A percentile compares a stretch with the other conserved stretches of the same genome.
Evolutionary conservation across 1,140 invertebrate species (phyloP).

Genomic region (Mycetomoellerius zeteki): DNA sequence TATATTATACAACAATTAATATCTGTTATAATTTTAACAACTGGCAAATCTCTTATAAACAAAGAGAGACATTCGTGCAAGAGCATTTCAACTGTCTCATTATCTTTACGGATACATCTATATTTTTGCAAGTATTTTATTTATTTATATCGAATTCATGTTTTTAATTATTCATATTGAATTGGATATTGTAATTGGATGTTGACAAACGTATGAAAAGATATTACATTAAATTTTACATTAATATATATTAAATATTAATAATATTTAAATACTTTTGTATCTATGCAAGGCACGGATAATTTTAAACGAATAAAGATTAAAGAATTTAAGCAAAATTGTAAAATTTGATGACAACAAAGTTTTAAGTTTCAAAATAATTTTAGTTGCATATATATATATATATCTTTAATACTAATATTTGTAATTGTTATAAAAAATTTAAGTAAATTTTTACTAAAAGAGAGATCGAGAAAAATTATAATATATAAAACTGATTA

Average conservation of each 20-base stretch:
- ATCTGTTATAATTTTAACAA: conserved; percentile 19
- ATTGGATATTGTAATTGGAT: background rate
- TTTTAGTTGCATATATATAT: background rate
- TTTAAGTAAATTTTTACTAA: conserved; percentile 1
- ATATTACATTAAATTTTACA: background rate
- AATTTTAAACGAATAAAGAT: background rate
- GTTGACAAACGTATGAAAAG: background rate
- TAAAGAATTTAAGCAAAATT: background rate
- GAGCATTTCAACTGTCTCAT: background rate
- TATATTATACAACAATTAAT: background rate
- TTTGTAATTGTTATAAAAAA: background rate
- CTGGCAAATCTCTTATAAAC: background rate
- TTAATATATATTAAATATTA: background rate
- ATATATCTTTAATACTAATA: background rate
- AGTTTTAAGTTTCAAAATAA: background rate
- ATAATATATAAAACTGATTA: background rate
- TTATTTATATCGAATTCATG: background rate
- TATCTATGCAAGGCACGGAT: background rate
- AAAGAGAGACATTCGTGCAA: background rate
- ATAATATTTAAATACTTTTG: background rate
- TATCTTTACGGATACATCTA: background rate
- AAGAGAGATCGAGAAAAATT: background rate
- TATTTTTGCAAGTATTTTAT: background rate
- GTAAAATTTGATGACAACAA: background rate
- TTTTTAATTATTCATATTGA: background rate